Conservation (phyloP, 2,797 vertebrate species). For the Dallia pectoralis region DNA sequence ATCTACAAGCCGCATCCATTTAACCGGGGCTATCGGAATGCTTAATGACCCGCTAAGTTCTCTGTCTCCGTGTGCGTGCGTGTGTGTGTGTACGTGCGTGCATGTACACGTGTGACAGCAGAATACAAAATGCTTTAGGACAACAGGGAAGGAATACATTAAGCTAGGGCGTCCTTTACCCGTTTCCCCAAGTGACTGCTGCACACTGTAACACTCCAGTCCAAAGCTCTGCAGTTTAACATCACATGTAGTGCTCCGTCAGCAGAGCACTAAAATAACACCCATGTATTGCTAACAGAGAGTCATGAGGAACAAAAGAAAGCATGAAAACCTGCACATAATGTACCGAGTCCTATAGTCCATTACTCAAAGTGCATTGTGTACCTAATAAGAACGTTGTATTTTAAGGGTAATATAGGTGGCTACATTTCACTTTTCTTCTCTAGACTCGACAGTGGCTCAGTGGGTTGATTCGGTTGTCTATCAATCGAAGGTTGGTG, state of each 20-base stretch:
- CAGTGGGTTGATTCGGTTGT: no score
- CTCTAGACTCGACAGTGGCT: not conserved
- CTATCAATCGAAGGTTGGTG: no score
- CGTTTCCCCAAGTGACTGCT: not conserved
- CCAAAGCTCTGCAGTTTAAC: slow-evolving; percentile 6
- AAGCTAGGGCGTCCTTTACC: slow-evolving; percentile 3
- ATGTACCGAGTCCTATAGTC: not conserved
- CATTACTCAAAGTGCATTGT: not conserved
- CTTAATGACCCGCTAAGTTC: slow-evolving; percentile 30
- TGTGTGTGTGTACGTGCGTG: slow-evolving; percentile 21
- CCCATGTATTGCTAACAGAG: not conserved
- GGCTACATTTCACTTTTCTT: not conserved
- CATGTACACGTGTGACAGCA: slow-evolving; percentile 1
- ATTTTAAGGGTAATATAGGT: not conserved
- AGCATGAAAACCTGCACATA: not conserved
- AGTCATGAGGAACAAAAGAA: not conserved
- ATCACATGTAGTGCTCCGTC: not conserved
- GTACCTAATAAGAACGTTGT: not conserved
- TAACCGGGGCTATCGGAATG: slow-evolving; percentile 41
- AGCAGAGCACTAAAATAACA: not conserved
- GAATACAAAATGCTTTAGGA: slow-evolving; percentile 4
- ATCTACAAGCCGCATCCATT: slow-evolving; percentile 16
- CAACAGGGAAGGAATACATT: slow-evolving; percentile 7
- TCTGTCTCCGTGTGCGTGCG: not conserved
- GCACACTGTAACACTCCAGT: not conserved